Evolutionary conservation across 2,888 invertebrate species (phyloP), one percentile per base, ranked within the genome.

Genomic region (Luffia ferchaultella): DNA sequence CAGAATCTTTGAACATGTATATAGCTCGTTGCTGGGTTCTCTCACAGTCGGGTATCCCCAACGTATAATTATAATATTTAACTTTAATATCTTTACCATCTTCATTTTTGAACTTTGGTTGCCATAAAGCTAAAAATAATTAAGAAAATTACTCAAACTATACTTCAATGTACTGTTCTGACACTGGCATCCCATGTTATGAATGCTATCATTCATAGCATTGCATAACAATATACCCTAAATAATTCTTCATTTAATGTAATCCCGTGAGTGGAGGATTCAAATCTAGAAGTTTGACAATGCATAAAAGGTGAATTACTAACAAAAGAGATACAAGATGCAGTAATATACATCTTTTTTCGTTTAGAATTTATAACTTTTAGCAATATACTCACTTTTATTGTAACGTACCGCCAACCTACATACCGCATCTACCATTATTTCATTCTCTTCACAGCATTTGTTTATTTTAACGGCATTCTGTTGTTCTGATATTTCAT

Each of bases 361-460:
- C n/a, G n/a, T n/a, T n/a, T n/a, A n/a, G n/a, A n/a, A n/a, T n/a
- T n/a, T n/a, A n/a, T n/a, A n/a, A n/a, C n/a, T n/a, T n/a, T n/a
- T n/a, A n/a, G n/a, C n/a, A n/a, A n/a, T n/a, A 9, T 50, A 77
- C 78, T 76, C 68, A 85, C 85, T 84, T 73, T 87, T 80, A 70
- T 87, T 87, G 59, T 87, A 86, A 60, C 86, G 76, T 62, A 87
- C 84, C 45, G 88, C 85, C 63, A 86, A 76, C 62, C 87, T 87
- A 68, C 93, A 93, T 54, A 79, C 75, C 51, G 84, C 82, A 63
- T 90, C 90, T 42, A 92, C 80, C 67, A 90, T 86, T 50, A 93
- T 74, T 69, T 93, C 91, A 60, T 89, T 85, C 49, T 77, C 73
- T 65, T 90, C 90, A 72, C 94, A 94, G 66, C 94, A 94, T 85